phyloP scores from a whole-genome alignment of 2,888 invertebrate genomes.

The Alsophila aescularia region DNA sequence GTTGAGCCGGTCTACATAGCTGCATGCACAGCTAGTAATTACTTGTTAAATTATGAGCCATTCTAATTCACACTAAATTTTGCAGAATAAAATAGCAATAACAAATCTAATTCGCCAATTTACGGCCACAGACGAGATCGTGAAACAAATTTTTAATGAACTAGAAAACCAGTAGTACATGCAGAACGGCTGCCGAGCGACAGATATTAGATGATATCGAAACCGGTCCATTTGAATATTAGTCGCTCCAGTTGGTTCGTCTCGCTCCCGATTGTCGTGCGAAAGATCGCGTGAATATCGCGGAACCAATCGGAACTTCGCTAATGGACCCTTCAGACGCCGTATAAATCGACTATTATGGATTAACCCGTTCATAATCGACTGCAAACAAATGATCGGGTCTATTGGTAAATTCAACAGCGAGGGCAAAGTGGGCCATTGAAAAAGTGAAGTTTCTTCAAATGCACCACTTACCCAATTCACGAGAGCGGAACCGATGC shows the following conservation, averaged over 20 bases:
- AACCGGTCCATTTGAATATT: slow-evolving; percentile 74
- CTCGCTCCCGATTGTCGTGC: slow-evolving; percentile 79
- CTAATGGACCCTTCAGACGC: slow-evolving; percentile 60
- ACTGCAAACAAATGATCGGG: slow-evolving; percentile 63
- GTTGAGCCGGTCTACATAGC: slow-evolving; percentile 62
- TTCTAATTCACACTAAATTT: slow-evolving; percentile 32
- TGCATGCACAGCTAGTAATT: slow-evolving; percentile 46
- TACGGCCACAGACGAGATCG: slow-evolving; percentile 34
- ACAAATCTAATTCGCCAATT: slow-evolving; percentile 28
- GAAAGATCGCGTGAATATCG: slow-evolving; percentile 68
- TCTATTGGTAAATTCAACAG: slow-evolving; percentile 60
- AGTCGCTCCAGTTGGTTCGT: slow-evolving; percentile 76
- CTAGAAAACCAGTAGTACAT: slow-evolving; percentile 56
- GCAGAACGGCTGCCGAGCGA: slow-evolving; percentile 51
- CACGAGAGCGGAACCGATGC: slow-evolving; percentile 81
- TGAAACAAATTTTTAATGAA: slow-evolving; percentile 47
- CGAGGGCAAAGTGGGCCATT: slow-evolving; percentile 61
- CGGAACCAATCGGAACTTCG: slow-evolving; percentile 58
- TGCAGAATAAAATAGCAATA: slow-evolving; percentile 30
- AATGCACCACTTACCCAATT: slow-evolving; percentile 81
- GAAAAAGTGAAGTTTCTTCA: slow-evolving; percentile 81
- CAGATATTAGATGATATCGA: slow-evolving; percentile 53
- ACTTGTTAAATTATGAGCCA: slow-evolving; percentile 33
- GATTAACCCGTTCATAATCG: slow-evolving; percentile 67
- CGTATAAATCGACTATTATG: slow-evolving; percentile 71